Conservation (phyloP, 2,797 vertebrate species). For the Schizopygopsis malacanthus region DNA sequence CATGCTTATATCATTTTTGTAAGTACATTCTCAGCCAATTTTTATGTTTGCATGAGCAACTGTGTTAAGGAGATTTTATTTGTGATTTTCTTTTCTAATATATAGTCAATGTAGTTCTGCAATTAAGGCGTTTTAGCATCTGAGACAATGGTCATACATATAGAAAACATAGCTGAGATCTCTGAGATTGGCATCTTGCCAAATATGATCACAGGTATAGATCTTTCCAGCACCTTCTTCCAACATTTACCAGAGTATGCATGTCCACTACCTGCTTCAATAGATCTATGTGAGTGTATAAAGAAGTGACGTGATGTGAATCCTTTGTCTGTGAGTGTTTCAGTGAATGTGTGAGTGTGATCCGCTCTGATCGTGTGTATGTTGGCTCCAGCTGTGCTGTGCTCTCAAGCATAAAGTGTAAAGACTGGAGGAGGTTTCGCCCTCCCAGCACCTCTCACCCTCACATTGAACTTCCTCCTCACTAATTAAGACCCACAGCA, state of each 20-base stretch:
- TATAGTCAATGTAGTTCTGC: not conserved
- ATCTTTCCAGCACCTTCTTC: not conserved
- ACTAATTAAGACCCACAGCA: slow-evolving; percentile 71
- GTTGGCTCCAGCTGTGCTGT: slow-evolving; percentile 69
- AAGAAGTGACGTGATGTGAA: not conserved
- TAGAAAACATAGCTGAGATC: not conserved
- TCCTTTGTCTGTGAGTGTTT: slow-evolving; percentile 17
- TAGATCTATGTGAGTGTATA: not conserved
- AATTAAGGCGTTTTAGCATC: not conserved
- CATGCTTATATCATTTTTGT: not conserved
- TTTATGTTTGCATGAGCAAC: not conserved
- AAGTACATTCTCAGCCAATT: not conserved
- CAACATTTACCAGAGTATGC: not conserved
- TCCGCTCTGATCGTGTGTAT: slow-evolving; percentile 23
- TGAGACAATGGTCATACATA: not conserved
- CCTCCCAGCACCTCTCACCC: slow-evolving; percentile 69
- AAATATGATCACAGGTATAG: not conserved
- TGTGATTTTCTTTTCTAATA: not conserved
- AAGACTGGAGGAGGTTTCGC: slow-evolving; percentile 67
- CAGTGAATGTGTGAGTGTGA: slow-evolving; percentile 26
- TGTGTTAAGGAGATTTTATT: not conserved
- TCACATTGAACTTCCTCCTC: slow-evolving; percentile 70
- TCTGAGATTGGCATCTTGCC: not conserved
- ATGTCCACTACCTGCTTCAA: not conserved
- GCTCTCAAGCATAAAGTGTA: slow-evolving; percentile 74